Percentiles rank a stretch among this genome's conserved stretches.
Evolutionary conservation across 1,140 invertebrate genomes (phyloP).

Genomic region (Choristoneura fumiferana): DNA sequence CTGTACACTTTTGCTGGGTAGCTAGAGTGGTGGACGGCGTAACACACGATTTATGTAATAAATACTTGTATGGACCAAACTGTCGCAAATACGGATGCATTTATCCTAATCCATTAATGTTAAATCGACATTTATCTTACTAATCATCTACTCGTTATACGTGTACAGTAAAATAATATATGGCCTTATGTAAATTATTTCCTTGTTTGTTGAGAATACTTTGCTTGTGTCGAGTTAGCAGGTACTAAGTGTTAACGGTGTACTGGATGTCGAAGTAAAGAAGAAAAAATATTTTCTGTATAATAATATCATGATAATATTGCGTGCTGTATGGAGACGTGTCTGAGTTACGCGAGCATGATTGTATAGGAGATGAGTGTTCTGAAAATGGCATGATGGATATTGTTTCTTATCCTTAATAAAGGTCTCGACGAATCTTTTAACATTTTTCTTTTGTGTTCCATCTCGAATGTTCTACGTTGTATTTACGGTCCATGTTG

Average conservation of each 20-base stretch:
- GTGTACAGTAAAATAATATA: slow-evolving; percentile 74
- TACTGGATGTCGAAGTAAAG: slow-evolving; percentile 38
- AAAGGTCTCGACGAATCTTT: slow-evolving; percentile 55
- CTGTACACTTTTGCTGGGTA: slow-evolving; percentile 48
- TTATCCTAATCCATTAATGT: slow-evolving; percentile 71
- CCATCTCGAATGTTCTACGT: slow-evolving; percentile 51
- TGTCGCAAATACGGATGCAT: slow-evolving; percentile 71
- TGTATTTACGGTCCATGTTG: slow-evolving; percentile 47
- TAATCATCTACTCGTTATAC: slow-evolving; percentile 74
- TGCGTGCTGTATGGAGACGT: slow-evolving; percentile 51
- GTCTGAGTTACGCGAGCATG: slow-evolving; percentile 44
- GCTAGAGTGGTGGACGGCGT: slow-evolving; percentile 49
- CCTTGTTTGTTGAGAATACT: slow-evolving; percentile 58
- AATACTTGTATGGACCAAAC: slow-evolving; percentile 77
- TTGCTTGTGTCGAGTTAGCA: slow-evolving; percentile 58
- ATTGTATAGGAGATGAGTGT: slow-evolving; percentile 64
- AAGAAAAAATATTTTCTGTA: slow-evolving; percentile 20
- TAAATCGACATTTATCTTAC: slow-evolving; percentile 68
- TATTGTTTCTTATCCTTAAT: slow-evolving; percentile 30
- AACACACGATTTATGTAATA: slow-evolving; percentile 66
- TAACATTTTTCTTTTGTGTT: slow-evolving; percentile 44
- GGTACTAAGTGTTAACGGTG: slow-evolving; percentile 45
- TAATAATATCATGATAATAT: slow-evolving; percentile 13
- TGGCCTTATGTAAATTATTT: slow-evolving; percentile 77
- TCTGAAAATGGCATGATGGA: slow-evolving; percentile 54